A percentile compares a stretch with the other conserved stretches of the same genome.
Conservation (phyloP, 2,113 vertebrate species). For the Thinocorus orbignyianus region DNA sequence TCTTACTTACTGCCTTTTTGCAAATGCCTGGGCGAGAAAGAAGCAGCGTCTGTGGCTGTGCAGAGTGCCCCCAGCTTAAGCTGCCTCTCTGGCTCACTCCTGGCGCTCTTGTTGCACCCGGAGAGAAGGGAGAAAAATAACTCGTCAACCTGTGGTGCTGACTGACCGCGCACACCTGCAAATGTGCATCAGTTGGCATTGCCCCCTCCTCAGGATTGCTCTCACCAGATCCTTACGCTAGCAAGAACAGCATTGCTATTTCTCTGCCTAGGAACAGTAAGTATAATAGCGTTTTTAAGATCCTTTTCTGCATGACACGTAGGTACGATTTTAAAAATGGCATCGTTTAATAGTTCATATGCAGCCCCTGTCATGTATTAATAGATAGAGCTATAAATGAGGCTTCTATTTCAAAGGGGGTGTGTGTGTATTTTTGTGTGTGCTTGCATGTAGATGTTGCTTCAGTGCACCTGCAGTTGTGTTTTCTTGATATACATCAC, state of each 20-base stretch:
- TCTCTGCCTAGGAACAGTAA: conserved; percentile 66
- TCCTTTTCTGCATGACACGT: not conserved
- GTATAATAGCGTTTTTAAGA: conserved; percentile 25
- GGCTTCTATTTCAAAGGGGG: not conserved
- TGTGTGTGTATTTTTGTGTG: not conserved
- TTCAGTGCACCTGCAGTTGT: conserved; percentile 33
- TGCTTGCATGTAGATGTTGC: conserved; percentile 44
- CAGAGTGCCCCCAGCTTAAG: not conserved
- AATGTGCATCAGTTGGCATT: not conserved
- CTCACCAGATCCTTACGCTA: conserved; percentile 31
- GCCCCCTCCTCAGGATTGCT: not conserved
- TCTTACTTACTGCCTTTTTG: conserved; percentile 2
- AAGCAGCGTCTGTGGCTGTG: conserved; percentile 44
- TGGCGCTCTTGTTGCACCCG: not conserved
- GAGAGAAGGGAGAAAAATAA: not conserved
- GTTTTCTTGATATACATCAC: conserved; percentile 14
- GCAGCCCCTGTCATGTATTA: not conserved
- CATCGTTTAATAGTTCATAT: not conserved
- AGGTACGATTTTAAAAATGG: not conserved
- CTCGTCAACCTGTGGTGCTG: conserved; percentile 42
- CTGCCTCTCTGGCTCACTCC: not conserved
- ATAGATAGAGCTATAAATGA: not conserved
- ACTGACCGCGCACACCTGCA: conserved; percentile 42
- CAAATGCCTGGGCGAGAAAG: conserved; percentile 53
- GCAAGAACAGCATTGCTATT: conserved; percentile 17